Conservation (phyloP, 2,797 vertebrate genomes). For the Dromococcyx pavoninus region DNA sequence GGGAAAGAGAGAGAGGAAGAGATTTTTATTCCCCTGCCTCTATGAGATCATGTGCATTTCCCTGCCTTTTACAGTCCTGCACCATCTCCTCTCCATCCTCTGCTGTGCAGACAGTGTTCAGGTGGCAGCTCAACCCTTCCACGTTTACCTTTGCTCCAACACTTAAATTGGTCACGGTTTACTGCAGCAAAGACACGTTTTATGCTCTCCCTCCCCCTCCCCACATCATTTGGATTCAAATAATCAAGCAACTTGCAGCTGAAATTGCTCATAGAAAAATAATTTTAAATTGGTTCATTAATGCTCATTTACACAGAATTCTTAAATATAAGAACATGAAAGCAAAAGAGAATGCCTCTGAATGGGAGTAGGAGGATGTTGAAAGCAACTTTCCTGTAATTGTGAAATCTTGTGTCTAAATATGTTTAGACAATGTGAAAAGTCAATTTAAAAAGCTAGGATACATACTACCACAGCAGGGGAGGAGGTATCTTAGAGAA, state of each 20-base stretch:
- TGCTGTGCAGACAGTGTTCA: not conserved
- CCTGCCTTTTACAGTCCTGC: not conserved
- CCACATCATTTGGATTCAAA: conserved; percentile 56
- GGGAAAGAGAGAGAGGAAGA: not conserved
- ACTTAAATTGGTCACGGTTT: not conserved
- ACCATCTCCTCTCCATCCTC: not conserved
- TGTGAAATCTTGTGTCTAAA: conserved; percentile 61
- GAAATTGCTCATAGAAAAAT: conserved; percentile 68
- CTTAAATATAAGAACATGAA: conserved; percentile 63
- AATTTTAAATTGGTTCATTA: conserved; percentile 71
- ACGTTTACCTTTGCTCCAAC: conserved; percentile 20
- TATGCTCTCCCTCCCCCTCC: not conserved
- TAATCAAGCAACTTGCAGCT: conserved; percentile 62
- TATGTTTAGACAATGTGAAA: conserved; percentile 61
- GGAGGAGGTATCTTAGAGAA: not conserved
- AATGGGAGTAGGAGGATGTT: conserved; percentile 58
- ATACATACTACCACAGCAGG: not conserved
- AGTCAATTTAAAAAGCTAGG: conserved; percentile 46
- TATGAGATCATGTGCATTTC: not conserved
- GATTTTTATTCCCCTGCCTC: too few relatives aligned
- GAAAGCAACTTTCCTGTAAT: conserved; percentile 54
- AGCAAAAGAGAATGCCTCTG: conserved; percentile 43
- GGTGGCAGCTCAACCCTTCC: not conserved
- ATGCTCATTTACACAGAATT: conserved; percentile 66
- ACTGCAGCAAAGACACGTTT: conserved; percentile 15